Conservation (phyloP, 1,140 invertebrate genomes). For the Thaumetopoea pityocampa region DNA sequence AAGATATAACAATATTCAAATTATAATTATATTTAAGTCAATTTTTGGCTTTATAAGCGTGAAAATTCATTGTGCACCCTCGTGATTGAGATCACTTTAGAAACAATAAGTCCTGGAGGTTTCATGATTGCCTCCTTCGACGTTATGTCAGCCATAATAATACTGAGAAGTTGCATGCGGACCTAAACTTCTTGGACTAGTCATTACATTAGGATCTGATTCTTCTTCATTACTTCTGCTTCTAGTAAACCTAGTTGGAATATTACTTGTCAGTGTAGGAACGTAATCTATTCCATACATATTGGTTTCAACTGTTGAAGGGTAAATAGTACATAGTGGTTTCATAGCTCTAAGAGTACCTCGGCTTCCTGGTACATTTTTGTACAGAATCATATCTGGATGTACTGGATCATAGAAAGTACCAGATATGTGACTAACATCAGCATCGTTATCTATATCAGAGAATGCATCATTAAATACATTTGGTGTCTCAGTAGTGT, state of each 20-base stretch:
- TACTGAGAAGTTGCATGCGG: constrained; percentile 63
- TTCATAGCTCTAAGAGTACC: constrained; percentile 58
- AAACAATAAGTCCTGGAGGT: constrained; percentile 62
- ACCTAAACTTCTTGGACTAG: constrained; percentile 66
- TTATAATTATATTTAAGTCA: constrained; percentile 1
- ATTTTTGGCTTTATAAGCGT: constrained; percentile 20
- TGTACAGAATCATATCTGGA: constrained; percentile 70
- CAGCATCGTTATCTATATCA: constrained; percentile 69
- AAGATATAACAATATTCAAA: not conserved
- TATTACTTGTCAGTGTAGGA: constrained; percentile 40
- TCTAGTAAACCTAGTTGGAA: constrained; percentile 41
- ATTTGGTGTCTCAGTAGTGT: constrained; percentile 68
- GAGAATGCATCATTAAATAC: constrained; percentile 68
- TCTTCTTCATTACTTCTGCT: constrained; percentile 39
- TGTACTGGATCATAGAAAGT: constrained; percentile 69
- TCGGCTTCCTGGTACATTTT: constrained; percentile 49
- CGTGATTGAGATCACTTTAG: constrained; percentile 25
- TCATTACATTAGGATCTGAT: constrained; percentile 44
- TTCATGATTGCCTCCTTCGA: constrained; percentile 37
- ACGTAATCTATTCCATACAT: constrained; percentile 71
- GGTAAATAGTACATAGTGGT: constrained; percentile 64
- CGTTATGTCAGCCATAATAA: constrained; percentile 66
- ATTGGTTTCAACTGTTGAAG: constrained; percentile 46
- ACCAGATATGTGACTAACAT: constrained; percentile 67
- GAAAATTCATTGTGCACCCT: constrained; percentile 3